Conservation (phyloP, 2,888 invertebrate genomes). For the Erebia palarica region DNA sequence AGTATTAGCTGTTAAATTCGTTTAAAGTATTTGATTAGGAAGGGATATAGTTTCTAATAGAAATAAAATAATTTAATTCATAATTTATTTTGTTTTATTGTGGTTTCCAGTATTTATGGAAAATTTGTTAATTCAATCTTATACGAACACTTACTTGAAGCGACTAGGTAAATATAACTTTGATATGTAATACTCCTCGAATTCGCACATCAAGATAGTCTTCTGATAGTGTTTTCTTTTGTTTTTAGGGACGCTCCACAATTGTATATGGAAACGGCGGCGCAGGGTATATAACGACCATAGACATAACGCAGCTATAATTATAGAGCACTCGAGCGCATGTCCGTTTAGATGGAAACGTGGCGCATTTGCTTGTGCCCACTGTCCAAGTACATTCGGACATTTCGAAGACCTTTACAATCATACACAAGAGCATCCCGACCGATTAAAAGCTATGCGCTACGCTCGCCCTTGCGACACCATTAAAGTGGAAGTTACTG, state of each 20-base stretch:
- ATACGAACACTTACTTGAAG: neutral
- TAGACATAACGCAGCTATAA: conserved; percentile 70
- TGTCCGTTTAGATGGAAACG: conserved; percentile 72
- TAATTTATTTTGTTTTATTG: neutral
- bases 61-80: neutral
- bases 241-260: conserved; percentile 66
- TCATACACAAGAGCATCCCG: conserved; percentile 58
- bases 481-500: conserved; percentile 66
- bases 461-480: conserved; percentile 51
- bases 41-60: neutral
- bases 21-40: neutral
- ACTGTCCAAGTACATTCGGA: conserved; percentile 61
- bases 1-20: neutral
- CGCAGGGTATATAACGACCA: conserved; percentile 67
- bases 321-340: conserved; percentile 68
- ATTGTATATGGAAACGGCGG: conserved; percentile 64
- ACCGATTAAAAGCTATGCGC: conserved; percentile 57
- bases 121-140: neutral
- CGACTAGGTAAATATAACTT: conserved; percentile 6
- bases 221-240: conserved; percentile 63
- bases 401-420: conserved; percentile 60
- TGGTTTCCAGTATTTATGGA: neutral
- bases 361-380: conserved; percentile 66
- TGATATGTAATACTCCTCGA: too few relatives aligned
- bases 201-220: conserved; percentile 8